Conservation (phyloP, 2,113 vertebrate genomes). For the Cacatua alba region DNA sequence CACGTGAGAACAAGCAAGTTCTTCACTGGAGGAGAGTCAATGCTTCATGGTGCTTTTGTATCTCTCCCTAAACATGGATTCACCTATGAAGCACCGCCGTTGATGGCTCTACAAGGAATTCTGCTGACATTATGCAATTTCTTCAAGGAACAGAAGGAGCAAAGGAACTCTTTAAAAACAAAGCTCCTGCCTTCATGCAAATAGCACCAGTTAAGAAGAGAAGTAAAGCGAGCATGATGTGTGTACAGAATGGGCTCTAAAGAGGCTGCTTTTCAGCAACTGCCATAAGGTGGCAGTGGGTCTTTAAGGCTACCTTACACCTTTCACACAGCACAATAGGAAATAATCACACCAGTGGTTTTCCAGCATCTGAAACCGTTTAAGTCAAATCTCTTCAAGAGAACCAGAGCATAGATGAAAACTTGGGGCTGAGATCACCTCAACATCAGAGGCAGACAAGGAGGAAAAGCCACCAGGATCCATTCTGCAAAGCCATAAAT, state of each 20-base stretch:
- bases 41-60: neutral
- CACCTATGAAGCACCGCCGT: neutral
- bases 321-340: slow-evolving; percentile 51
- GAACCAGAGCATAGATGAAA: neutral
- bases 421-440: neutral
- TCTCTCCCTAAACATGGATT: neutral
- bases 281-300: slow-evolving; percentile 69
- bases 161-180: slow-evolving; percentile 43
- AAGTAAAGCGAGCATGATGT: neutral
- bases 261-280: slow-evolving; percentile 48
- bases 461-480: neutral
- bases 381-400: slow-evolving; percentile 25
- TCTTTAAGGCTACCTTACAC: slow-evolving; percentile 64
- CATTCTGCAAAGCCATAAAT: neutral
- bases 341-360: slow-evolving; percentile 35
- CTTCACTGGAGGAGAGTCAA: neutral
- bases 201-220: neutral
- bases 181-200: slow-evolving; percentile 48
- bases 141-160: slow-evolving; percentile 35
- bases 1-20: neutral
- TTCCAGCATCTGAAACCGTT: slow-evolving; percentile 39
- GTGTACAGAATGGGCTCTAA: neutral
- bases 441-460: neutral
- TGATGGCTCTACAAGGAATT: neutral
- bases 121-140: neutral